Conservation (phyloP, 2,797 vertebrate genomes). For the Molossus molossus region DNA sequence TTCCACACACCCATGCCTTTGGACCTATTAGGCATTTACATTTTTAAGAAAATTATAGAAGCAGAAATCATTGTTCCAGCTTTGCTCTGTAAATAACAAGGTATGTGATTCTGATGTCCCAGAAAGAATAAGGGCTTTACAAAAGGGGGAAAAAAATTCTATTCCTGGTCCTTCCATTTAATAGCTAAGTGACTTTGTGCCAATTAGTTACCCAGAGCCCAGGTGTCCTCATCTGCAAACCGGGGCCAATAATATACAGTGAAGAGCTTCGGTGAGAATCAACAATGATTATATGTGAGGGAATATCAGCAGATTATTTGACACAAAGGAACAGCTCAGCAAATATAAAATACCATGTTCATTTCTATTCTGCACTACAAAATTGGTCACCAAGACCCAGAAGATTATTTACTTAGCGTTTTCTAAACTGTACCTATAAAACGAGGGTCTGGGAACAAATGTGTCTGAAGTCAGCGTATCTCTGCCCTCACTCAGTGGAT, state of each 20-base stretch:
- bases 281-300: conserved; percentile 18
- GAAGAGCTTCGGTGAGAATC: conserved; percentile 41
- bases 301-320: neutral
- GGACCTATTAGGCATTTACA: neutral
- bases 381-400: neutral
- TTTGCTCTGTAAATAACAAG: conserved; percentile 37
- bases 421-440: conserved; percentile 67
- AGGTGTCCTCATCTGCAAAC: neutral
- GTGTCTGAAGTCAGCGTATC: neutral
- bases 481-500: neutral
- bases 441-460: conserved; percentile 5
- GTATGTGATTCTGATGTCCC: neutral
- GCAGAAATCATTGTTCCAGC: neutral
- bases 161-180: conserved; percentile 17
- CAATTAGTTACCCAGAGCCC: conserved; percentile 9
- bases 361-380: conserved; percentile 4
- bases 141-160: neutral
- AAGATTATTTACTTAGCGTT: conserved; percentile 42
- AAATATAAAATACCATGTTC: conserved; percentile 48
- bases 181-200: neutral
- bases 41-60: conserved; percentile 43
- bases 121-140: conserved; percentile 12
- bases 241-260: conserved; percentile 18
- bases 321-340: conserved; percentile 60
- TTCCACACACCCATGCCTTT: too few relatives aligned